phyloP scores from a whole-genome alignment of 2,113 vertebrate genomes.

The Malaclemys terrapin region DNA sequence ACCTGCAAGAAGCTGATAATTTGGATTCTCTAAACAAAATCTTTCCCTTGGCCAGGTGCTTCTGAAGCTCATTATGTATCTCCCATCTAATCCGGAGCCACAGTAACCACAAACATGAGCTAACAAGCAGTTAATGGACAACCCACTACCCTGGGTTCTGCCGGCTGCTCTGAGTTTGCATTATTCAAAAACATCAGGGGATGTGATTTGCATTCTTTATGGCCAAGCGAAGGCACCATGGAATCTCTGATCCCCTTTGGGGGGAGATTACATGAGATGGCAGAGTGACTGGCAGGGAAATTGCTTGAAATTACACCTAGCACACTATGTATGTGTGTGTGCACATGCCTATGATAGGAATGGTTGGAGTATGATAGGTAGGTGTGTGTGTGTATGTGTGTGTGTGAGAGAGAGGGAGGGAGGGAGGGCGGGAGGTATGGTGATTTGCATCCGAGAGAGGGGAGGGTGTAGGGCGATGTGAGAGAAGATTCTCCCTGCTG shows the following conservation, averaged over 20 bases:
- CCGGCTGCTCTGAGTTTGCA: background rate
- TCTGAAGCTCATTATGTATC: background rate
- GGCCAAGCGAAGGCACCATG: background rate
- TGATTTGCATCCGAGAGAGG: background rate
- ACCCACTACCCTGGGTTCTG: background rate
- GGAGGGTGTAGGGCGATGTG: rapidly evolving
- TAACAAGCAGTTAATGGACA: background rate
- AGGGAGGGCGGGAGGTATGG: background rate
- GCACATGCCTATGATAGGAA: rapidly evolving
- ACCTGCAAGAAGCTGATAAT: background rate
- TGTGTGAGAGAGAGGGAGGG: too few relatives aligned
- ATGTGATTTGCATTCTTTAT: conserved; percentile 48
- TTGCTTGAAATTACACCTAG: conserved; percentile 50
- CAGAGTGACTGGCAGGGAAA: conserved; percentile 46
- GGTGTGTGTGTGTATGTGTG: background rate
- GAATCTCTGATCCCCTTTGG: conserved; percentile 33
- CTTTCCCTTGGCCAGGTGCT: background rate
- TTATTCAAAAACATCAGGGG: background rate
- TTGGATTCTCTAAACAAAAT: background rate
- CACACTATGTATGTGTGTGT: rapidly evolving
- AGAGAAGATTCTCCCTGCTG: background rate
- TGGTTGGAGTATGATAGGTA: background rate
- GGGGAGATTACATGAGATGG: conserved; percentile 16
- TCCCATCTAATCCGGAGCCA: rapidly evolving
- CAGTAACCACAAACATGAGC: background rate